Evolutionary conservation across 2,888 invertebrate species (phyloP), one percentile per base, ranked within the genome.

Genomic region (Oligia fasciuncula): DNA sequence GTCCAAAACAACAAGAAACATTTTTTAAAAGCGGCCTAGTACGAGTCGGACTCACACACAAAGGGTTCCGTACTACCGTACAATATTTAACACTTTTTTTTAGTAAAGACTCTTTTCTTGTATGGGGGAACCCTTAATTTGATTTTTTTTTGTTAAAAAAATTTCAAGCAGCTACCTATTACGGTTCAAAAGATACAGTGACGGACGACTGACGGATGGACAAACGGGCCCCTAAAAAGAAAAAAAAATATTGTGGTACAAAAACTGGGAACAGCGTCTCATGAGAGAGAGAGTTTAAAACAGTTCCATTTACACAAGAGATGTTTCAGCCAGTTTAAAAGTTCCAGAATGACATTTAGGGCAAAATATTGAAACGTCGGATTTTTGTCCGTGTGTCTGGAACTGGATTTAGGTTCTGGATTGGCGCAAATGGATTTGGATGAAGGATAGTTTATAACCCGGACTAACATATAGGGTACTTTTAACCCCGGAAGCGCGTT

Each of bases 261-360:
- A 76, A 76, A 73, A 63, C 57, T 66, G 40, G 0, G 5, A 77
- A 78, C 13, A 62, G 1, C 2, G 11, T 68, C 88, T 49, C 62
- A 1, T 49, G 82, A 23, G 87, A 60, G 23, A 60, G 23, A 0
- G 9, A 76, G 72, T 88, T 77, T 66, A 63, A 79, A 88, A 81
- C 60, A n/a, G 71, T 76, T 81, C 54, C 65, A 88, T 73, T 67
- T 63, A 73, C 79, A 19, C 76, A 6, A 43, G 75, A 85, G 67
- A 77, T 62, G 57, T 69, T 77, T 89, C 75, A 79, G 77, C 75
- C 76, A 68, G 40, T 71, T 84, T 67, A 62, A 80, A 79, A 84
- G n/a, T 79, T 73, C 19, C 29, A 63, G 19, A 63, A 51, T 76
- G 68, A 73, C 77, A 76, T 77, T 79, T 49, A 43, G 23, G 69